Evolutionary conservation across 1,140 invertebrate genomes (phyloP), one percentile per base, ranked within the genome.

Genomic region (Zaprionus vittiger): DNA sequence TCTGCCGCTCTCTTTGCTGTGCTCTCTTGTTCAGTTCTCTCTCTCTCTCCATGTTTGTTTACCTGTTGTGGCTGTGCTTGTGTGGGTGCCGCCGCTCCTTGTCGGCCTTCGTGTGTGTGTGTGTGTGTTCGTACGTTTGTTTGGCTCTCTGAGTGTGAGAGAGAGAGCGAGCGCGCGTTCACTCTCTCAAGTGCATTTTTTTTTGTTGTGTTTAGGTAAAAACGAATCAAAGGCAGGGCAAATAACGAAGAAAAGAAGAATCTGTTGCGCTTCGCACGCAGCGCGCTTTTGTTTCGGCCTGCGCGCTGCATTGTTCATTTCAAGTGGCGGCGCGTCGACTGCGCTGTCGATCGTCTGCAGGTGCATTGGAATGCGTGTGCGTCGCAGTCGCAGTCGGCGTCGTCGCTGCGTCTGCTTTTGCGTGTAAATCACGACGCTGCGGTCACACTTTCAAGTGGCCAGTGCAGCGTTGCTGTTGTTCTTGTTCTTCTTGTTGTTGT

Each of bases 361-460:
- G 85, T 89, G 85, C 85, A 75, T 85, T 85, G 85, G 85, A 90
- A 90, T 90, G 83, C 80, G 86, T 90, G 38, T 6, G 59, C 62
- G 37, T 49, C 75, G 63, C 69, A 68, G 76, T 49, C 12, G 47
- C 17, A 41, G 52, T 22, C 65, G 64, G 60, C 63, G 65, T 56
- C 80, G 83, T 74, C 70, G 70, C 63, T 79, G 68, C 81, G 74
- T 83, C 83, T 74, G 34, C 41, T 41, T 68, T 63, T 69, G 66
- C 68, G 85, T 80, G 86, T 90, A 90, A 90, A 90, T 90, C 79
- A 84, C 79, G 76, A 84, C 79, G 76, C 81, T 89, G 85, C 85
- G 85, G 85, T 89, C 85, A 90, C 79, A 90, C 85, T 89, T 89
- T 89, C 85, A 90, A 89, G 85, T 90, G 85, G 85, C 76, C 62